These are phyloP conservation scores for Empidonax traillii DNA, from an alignment of 2,113 vertebrate species.

Conservation along the genomic window DNA sequence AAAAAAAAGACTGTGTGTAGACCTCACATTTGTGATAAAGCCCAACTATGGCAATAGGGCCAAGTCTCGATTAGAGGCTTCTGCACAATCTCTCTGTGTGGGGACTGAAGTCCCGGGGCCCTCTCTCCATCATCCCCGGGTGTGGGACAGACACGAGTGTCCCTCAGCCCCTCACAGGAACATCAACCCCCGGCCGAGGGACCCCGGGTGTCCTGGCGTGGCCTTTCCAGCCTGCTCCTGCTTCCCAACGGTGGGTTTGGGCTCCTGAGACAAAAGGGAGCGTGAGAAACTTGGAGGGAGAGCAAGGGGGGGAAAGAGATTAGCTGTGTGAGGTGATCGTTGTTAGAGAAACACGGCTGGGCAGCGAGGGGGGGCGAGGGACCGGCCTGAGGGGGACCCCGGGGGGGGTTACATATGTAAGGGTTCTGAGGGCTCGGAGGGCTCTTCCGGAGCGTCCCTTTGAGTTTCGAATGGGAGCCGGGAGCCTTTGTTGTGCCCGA, in stretches of 20 bases:
- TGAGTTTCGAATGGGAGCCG: constrained; percentile 32
- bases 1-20: neutral
- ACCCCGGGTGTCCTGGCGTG: neutral
- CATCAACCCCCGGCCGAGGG: neutral
- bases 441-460: constrained; percentile 21
- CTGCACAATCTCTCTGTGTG: neutral
- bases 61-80: rapidly evolving
- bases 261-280: neutral
- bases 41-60: rapidly evolving
- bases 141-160: neutral
- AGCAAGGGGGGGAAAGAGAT: neutral
- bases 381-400: neutral
- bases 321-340: neutral
- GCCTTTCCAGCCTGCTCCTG: neutral
- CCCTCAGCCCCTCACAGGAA: neutral
- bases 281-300: constrained; percentile 2
- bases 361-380: neutral
- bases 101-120: too few relatives aligned
- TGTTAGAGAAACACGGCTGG: neutral
- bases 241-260: neutral
- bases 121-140: rapidly evolving
- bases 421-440: neutral
- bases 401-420: constrained; percentile 20
- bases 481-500: constrained; percentile 45
- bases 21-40: neutral